These are phyloP conservation scores for Saxicola maurus DNA, from an alignment of 2,797 vertebrate genomes.

Conservation along the genomic window DNA sequence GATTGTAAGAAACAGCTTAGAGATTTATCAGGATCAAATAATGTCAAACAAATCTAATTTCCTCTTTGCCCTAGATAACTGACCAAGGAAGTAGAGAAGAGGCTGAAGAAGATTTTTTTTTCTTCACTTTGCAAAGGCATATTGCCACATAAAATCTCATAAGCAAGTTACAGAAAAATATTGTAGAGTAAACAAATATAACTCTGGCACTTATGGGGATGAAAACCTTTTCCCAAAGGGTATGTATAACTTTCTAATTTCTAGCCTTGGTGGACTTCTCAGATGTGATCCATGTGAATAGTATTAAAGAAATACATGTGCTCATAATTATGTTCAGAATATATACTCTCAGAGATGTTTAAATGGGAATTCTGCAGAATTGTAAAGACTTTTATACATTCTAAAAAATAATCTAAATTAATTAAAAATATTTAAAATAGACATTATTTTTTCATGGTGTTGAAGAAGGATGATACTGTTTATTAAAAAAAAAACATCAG, in stretches of 20 bases:
- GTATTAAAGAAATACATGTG: not conserved
- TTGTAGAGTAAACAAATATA: not conserved
- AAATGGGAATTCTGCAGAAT: not conserved
- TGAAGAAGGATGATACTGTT: not conserved
- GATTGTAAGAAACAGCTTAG: not conserved
- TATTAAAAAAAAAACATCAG: not conserved
- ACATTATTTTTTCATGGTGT: not conserved
- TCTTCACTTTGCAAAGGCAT: not conserved
- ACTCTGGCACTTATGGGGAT: accelerated
- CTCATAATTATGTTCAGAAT: not conserved
- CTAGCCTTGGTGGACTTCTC: not conserved
- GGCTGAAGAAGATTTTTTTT: not conserved
- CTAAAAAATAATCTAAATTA: not conserved
- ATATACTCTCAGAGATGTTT: not conserved
- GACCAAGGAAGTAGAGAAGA: not conserved
- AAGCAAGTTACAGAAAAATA: not conserved
- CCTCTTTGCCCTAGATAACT: not conserved
- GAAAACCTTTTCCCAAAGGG: not conserved
- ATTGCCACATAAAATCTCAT: not conserved
- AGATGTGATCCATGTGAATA: not conserved
- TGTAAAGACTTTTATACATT: not conserved
- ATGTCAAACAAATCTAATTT: not conserved
- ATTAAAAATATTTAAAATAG: not conserved
- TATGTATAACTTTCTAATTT: not conserved
- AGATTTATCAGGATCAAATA: not conserved